phyloP scores from a whole-genome alignment of 2,113 vertebrate species.

The Fulmarus glacialis region DNA sequence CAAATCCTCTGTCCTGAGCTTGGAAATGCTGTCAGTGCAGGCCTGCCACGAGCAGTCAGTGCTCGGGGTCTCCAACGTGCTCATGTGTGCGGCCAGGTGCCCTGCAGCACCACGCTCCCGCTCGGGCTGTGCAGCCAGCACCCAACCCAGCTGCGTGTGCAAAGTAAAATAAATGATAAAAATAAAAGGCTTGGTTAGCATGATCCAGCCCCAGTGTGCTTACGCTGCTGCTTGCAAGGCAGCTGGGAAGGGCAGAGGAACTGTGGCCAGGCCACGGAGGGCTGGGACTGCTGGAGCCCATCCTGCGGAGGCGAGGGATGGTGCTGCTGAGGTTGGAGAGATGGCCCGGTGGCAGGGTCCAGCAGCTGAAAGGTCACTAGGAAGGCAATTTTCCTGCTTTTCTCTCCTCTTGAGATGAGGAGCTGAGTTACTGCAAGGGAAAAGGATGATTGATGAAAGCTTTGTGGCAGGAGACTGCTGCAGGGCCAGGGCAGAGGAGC shows the following conservation, averaged over 20 bases:
- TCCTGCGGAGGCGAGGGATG: accelerated
- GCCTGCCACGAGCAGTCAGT: neutral
- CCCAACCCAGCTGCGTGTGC: neutral
- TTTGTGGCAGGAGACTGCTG: neutral
- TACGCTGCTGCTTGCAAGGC: neutral
- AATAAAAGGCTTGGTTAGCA: neutral
- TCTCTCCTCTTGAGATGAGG: neutral
- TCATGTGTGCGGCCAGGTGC: neutral
- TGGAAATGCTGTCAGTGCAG: neutral
- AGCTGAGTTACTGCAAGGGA: neutral
- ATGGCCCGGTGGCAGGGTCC: neutral
- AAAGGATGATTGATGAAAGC: neutral
- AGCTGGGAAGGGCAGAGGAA: neutral
- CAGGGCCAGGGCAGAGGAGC: neutral
- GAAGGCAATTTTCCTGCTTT: neutral
- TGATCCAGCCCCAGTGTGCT: neutral
- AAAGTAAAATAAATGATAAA: neutral
- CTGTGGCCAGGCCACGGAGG: accelerated
- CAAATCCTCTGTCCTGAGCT: neutral
- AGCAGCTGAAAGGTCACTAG: neutral
- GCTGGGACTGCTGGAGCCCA: neutral
- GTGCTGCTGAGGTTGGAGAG: neutral
- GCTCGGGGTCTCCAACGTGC: neutral
- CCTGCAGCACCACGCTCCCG: neutral
- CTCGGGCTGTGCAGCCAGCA: neutral